A percentile compares a stretch with the other conserved stretches of the same genome.
phyloP scores from a whole-genome alignment of 2,888 invertebrate genomes.

The Notocelia uddmanniana region DNA sequence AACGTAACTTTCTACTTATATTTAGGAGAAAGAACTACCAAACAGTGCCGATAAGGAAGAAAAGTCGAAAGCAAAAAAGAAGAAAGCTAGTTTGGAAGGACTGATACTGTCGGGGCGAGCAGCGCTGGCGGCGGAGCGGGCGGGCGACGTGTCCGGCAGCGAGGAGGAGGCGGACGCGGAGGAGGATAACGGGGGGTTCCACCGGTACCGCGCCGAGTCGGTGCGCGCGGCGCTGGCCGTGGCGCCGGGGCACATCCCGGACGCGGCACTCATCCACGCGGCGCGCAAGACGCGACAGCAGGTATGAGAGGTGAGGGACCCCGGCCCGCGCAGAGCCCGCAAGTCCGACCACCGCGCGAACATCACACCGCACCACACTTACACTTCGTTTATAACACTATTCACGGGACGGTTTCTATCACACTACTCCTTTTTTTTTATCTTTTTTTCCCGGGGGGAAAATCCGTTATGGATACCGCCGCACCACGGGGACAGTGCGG shows the following conservation, averaged over 20 bases:
- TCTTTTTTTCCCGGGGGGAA: too few species aligned
- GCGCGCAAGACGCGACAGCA: conserved; percentile 97
- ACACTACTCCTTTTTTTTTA: too few species aligned
- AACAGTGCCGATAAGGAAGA: conserved; percentile 56
- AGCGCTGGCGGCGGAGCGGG: conserved; percentile 92
- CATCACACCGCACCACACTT: neutral
- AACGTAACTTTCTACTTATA: neutral
- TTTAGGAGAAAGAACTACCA: conserved; percentile 60
- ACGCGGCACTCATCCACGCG: conserved; percentile 99
- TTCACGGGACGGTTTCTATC: too few species aligned
- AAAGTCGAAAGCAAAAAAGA: conserved; percentile 62
- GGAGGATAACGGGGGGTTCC: conserved; percentile 78
- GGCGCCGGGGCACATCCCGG: conserved; percentile 95
- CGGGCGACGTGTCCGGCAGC: conserved; percentile 84
- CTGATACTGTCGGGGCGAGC: conserved; percentile 92
- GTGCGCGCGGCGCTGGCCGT: conserved; percentile 91
- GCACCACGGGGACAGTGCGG: too few species aligned
- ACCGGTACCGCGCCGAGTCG: conserved; percentile 87
- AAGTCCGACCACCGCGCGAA: neutral
- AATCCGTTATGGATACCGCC: too few species aligned
- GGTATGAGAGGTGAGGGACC: conserved; percentile 92
- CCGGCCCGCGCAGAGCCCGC: conserved; percentile 61
- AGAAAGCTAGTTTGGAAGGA: conserved; percentile 81
- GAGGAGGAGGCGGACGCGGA: conserved; percentile 85
- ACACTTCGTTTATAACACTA: too few species aligned